phyloP scores from a whole-genome alignment of 2,797 vertebrate genomes.

The Sebastes nivosus region DNA sequence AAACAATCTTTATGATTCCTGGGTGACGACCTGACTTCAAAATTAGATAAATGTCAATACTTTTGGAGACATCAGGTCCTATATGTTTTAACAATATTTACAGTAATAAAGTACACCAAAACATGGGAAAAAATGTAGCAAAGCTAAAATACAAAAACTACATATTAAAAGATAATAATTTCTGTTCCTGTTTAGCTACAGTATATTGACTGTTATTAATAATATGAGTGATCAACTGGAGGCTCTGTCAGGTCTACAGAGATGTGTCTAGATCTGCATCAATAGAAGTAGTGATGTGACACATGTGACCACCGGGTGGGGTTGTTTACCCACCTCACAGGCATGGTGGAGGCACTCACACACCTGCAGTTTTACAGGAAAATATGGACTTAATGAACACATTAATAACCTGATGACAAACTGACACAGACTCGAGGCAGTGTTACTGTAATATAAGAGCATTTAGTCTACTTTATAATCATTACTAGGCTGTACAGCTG shows the following conservation, averaged over 20 bases:
- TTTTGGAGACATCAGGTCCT: too few species aligned
- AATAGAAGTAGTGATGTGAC: neutral
- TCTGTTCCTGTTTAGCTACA: neutral
- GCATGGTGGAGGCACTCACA: neutral
- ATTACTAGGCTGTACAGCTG: conserved; percentile 35
- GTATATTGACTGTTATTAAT: neutral
- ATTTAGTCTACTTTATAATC: conserved; percentile 35
- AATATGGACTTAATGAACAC: neutral
- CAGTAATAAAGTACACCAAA: neutral
- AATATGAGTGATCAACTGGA: neutral
- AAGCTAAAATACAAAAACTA: neutral
- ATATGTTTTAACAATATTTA: neutral
- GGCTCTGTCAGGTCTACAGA: neutral
- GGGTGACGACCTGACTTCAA: too few species aligned
- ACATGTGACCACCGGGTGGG: conserved; percentile 45
- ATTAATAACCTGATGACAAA: neutral
- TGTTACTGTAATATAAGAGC: neutral
- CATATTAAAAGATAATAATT: neutral
- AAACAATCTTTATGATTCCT: neutral
- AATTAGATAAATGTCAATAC: too few species aligned
- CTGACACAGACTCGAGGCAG: neutral
- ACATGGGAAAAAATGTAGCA: neutral
- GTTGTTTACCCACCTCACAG: conserved; percentile 31
- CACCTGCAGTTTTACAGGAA: neutral
- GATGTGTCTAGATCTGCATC: neutral